phyloP scores from a whole-genome alignment of 2,113 vertebrate species.

The Pterocles burchelli region DNA sequence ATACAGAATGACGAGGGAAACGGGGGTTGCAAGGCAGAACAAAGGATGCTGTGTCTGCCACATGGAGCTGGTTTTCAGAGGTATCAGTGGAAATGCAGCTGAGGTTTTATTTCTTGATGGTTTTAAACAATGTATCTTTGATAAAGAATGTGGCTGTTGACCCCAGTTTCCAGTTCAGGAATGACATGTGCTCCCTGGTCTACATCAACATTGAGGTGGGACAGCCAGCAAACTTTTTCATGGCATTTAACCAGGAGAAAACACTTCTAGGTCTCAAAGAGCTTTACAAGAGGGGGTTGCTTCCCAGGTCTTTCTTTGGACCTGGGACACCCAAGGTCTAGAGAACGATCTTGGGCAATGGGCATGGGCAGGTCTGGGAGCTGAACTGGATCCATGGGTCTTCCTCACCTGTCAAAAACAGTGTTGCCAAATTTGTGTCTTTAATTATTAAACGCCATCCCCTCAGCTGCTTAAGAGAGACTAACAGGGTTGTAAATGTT shows the following conservation, averaged over 20 bases:
- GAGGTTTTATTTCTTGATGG: rapidly evolving
- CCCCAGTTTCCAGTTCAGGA: background rate
- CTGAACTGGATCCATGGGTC: background rate
- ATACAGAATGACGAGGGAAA: background rate
- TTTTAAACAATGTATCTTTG: background rate
- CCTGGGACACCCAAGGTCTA: background rate
- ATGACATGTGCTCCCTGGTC: rapidly evolving
- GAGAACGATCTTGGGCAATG: rapidly evolving
- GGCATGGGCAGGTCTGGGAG: background rate
- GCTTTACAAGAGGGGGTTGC: background rate
- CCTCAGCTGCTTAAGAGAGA: background rate
- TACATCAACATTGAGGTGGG: background rate
- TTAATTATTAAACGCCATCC: too few relatives aligned
- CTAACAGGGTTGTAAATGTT: background rate
- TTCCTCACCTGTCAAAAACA: rapidly evolving
- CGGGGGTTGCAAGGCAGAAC: rapidly evolving
- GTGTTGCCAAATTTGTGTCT: background rate
- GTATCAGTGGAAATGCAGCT: rapidly evolving
- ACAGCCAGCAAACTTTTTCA: background rate
- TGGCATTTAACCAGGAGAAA: background rate
- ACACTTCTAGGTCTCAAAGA: background rate
- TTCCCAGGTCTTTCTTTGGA: background rate
- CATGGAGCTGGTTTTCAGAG: background rate
- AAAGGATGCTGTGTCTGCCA: background rate
- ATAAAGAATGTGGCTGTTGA: background rate